Conservation (phyloP, 2,797 vertebrate species). For the Nannoperca obscura region DNA sequence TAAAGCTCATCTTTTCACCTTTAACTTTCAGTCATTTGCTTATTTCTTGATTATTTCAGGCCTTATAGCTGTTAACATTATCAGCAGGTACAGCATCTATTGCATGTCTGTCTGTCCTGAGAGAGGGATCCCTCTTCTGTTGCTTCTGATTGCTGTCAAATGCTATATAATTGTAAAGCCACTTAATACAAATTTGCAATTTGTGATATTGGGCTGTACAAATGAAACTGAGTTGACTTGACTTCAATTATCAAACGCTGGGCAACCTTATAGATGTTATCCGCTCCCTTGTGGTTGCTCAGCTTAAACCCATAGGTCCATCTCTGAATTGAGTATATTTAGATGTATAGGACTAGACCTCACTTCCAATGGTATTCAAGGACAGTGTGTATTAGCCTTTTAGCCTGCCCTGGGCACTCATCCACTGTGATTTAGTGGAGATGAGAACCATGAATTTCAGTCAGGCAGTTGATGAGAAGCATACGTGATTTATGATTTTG, state of each 20-base stretch:
- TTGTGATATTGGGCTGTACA: not conserved
- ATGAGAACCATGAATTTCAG: slow-evolving; percentile 71
- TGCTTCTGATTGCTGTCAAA: not conserved
- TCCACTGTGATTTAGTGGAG: slow-evolving; percentile 69
- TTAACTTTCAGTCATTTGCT: not conserved
- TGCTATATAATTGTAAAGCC: not conserved
- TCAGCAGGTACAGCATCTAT: not conserved
- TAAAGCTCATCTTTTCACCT: not conserved
- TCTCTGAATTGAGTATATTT: slow-evolving; percentile 65
- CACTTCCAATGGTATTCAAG: slow-evolving; percentile 64
- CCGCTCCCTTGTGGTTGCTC: not conserved
- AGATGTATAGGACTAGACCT: slow-evolving; percentile 54
- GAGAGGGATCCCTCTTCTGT: too few species aligned
- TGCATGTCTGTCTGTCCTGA: too few species aligned
- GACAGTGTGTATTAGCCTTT: slow-evolving; percentile 66
- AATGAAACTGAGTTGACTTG: not conserved
- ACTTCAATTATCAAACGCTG: slow-evolving; percentile 24
- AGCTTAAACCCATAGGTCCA: slow-evolving; percentile 40
- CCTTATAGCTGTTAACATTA: not conserved
- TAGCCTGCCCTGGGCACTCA: slow-evolving; percentile 49
- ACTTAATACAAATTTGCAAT: not conserved
- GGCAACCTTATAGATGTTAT: slow-evolving; percentile 21
- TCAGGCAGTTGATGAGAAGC: slow-evolving; percentile 57
- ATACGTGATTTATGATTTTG: slow-evolving; percentile 73
- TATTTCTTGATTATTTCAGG: not conserved